Evolutionary conservation across 2,888 invertebrate species (phyloP).

Genomic region (Isoperla grammatica): DNA sequence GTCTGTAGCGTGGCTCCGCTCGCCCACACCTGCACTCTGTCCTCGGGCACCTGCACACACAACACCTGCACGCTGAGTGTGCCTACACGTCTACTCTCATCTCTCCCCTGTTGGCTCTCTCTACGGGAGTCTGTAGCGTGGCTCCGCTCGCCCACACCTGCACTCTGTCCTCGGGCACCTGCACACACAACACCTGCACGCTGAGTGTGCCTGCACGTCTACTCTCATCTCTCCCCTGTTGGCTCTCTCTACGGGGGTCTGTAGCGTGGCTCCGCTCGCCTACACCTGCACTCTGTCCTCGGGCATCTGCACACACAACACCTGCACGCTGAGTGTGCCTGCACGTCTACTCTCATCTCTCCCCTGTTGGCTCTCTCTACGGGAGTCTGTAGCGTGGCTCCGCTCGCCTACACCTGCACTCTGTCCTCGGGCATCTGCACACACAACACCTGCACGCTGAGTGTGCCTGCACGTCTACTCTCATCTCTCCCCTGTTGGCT

Average conservation of each 20-base stretch:
- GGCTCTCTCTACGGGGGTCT: neutral
- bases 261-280: slow-evolving; percentile 18
- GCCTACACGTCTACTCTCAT: too few species aligned
- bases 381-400: slow-evolving; percentile 16
- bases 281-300: slow-evolving; percentile 1
- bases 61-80: too few species aligned
- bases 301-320: slow-evolving; percentile 22
- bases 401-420: slow-evolving; percentile 12
- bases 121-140: slow-evolving; percentile 6
- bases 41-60: slow-evolving; percentile 18
- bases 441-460: too few species aligned
- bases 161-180: slow-evolving; percentile 17
- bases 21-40: slow-evolving; percentile 7
- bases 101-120: too few species aligned
- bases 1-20: slow-evolving; percentile 19
- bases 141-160: slow-evolving; percentile 16
- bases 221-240: slow-evolving; percentile 21
- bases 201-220: too few species aligned
- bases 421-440: slow-evolving; percentile 15
- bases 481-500: slow-evolving; percentile 19
- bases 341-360: too few species aligned
- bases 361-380: neutral
- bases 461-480: too few species aligned
- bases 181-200: too few species aligned
- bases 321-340: too few species aligned